Evolutionary conservation across 2,797 vertebrate species (phyloP).

Genomic region (Pseudochirops cupreus): DNA sequence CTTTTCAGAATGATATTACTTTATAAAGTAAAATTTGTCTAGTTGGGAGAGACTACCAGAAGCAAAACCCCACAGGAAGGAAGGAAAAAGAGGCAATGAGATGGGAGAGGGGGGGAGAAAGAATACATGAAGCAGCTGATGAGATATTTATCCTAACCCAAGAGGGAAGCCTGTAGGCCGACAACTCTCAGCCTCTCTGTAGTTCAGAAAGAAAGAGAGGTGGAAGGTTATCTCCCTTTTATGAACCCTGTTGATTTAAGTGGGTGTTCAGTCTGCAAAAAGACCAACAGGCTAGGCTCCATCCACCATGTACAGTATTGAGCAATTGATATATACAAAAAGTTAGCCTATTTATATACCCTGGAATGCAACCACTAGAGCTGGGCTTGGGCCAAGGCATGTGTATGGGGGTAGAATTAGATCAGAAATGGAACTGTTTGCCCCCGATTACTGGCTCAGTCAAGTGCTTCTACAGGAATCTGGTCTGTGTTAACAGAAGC

Average conservation of each 20-base stretch:
- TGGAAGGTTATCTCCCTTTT: not conserved
- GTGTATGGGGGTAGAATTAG: not conserved
- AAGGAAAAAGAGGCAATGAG: not conserved
- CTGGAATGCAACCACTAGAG: constrained; percentile 18
- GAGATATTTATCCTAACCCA: not conserved
- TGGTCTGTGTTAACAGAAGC: constrained; percentile 30
- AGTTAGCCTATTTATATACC: not conserved
- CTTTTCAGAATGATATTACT: not conserved
- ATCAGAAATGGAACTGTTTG: not conserved
- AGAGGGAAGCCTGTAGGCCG: not conserved
- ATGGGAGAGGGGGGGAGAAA: not conserved
- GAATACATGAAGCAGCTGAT: not conserved
- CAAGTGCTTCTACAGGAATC: not conserved
- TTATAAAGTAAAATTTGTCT: not conserved
- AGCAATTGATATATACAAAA: not conserved
- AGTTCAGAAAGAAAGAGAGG: not conserved
- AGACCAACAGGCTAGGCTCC: not conserved
- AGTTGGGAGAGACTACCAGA: not conserved
- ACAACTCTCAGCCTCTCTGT: not conserved
- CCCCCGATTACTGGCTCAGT: not conserved
- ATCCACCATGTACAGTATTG: fast-evolving
- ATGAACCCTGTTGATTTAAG: fast-evolving
- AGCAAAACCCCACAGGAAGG: not conserved
- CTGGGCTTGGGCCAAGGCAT: not conserved
- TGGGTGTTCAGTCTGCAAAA: not conserved